A percentile compares a stretch with the other conserved stretches of the same genome.
These are phyloP conservation scores for Cheilosia vernalis DNA, from an alignment of 2,888 invertebrate genomes.

Conservation along the genomic window DNA sequence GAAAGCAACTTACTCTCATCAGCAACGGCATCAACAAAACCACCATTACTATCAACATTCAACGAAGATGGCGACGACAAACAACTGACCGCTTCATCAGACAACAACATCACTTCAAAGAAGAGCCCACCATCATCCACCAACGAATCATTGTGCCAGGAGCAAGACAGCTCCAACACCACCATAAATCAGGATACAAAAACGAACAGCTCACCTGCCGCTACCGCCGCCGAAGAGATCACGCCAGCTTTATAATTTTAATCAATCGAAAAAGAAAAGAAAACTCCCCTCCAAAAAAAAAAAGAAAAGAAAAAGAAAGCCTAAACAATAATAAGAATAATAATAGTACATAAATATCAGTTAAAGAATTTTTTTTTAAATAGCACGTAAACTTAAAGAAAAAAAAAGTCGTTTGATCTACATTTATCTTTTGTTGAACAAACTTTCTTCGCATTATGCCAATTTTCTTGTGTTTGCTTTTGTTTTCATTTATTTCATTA, in stretches of 20 bases:
- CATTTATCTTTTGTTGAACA: conserved; percentile 65
- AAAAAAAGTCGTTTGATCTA: conserved; percentile 48
- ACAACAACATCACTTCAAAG: conserved; percentile 65
- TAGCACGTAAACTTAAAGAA: conserved; percentile 59
- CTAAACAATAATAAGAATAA: conserved; percentile 66
- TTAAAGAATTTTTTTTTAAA: conserved; percentile 74
- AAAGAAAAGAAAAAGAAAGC: conserved; percentile 62
- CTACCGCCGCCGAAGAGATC: conserved; percentile 69
- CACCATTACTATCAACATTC: conserved; percentile 60
- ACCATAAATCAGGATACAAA: conserved; percentile 63
- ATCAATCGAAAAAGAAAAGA: conserved; percentile 51
- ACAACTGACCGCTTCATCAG: conserved; percentile 56
- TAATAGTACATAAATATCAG: conserved; percentile 72
- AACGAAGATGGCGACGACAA: conserved; percentile 62
- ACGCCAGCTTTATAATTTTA: conserved; percentile 73
- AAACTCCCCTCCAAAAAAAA: conserved; percentile 66
- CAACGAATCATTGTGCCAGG: conserved; percentile 75
- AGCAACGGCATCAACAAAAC: conserved; percentile 22
- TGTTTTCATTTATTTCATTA: conserved; percentile 50
- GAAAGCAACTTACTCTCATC: conserved; percentile 57
- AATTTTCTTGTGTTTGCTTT: conserved; percentile 52
- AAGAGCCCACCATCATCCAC: conserved; percentile 67
- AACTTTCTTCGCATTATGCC: conserved; percentile 43
- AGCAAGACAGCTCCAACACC: conserved; percentile 62
- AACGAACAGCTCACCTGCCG: conserved; percentile 64